Evolutionary conservation across 2,888 invertebrate species (phyloP).

Genomic region (Teleogryllus oceanicus): DNA sequence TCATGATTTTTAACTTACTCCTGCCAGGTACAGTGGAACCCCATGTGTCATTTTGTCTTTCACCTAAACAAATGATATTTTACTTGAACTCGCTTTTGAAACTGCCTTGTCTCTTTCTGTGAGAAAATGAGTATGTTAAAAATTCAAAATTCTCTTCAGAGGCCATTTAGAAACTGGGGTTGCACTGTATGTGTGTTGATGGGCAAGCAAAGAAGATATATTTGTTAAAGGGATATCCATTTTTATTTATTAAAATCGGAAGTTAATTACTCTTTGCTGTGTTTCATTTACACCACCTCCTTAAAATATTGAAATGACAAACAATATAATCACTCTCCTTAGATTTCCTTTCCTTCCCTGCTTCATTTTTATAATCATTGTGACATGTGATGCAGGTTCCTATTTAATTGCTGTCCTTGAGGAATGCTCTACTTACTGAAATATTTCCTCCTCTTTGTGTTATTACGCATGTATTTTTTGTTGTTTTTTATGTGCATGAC

Average conservation of each 20-base stretch:
- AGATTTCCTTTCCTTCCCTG: not conserved
- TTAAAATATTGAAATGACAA: too few relatives aligned
- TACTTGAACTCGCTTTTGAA: too few relatives aligned
- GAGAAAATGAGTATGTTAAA: too few relatives aligned
- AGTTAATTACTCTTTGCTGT: not conserved
- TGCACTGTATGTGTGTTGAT: slow-evolving; percentile 11
- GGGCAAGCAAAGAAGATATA: not conserved
- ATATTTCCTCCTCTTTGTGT: too few relatives aligned
- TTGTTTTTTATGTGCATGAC: too few relatives aligned
- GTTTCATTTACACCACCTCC: not conserved
- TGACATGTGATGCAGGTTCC: too few relatives aligned
- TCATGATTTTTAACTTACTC: slow-evolving; percentile 18
- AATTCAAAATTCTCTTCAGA: not conserved
- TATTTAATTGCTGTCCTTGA: too few relatives aligned
- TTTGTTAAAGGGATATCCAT: slow-evolving; percentile 7
- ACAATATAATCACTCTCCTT: not conserved
- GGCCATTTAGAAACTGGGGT: not conserved
- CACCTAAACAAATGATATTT: not conserved
- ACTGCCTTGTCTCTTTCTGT: too few relatives aligned
- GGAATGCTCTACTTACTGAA: too few relatives aligned
- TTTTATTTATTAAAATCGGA: slow-evolving; percentile 12
- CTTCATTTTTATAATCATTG: too few relatives aligned
- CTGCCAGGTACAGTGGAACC: slow-evolving; percentile 18
- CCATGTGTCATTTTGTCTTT: not conserved
- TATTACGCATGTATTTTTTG: too few relatives aligned